phyloP scores from a whole-genome alignment of 1,140 invertebrate species.

The Meloidogyne hapla region DNA sequence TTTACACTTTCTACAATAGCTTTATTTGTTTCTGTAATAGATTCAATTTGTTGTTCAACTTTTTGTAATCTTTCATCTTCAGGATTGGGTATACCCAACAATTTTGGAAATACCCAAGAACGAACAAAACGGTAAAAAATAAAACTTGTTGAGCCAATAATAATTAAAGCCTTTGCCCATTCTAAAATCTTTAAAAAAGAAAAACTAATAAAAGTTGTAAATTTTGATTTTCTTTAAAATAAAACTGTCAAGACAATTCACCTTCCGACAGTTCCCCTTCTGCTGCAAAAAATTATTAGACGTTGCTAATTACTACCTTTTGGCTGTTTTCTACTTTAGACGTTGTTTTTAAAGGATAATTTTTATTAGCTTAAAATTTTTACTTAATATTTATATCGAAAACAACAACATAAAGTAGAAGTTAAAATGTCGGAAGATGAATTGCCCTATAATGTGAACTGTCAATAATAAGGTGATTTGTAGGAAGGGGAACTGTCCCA shows the following conservation, averaged over 20 bases:
- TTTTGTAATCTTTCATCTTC: conserved; percentile 35
- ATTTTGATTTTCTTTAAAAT: background rate
- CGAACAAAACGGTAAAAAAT: conserved; percentile 49
- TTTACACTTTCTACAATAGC: conserved; percentile 55
- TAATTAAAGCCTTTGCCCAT: conserved; percentile 39
- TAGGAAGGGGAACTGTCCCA: too few relatives aligned
- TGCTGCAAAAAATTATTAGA: too few relatives aligned
- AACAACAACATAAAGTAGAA: too few relatives aligned
- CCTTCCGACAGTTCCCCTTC: background rate
- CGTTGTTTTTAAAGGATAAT: too few relatives aligned
- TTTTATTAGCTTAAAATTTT: too few relatives aligned
- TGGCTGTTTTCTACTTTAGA: too few relatives aligned
- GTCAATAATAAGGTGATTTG: too few relatives aligned
- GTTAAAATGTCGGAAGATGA: too few relatives aligned
- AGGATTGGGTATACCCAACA: conserved; percentile 55
- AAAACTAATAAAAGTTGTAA: background rate
- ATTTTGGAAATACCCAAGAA: conserved; percentile 49
- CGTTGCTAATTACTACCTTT: too few relatives aligned
- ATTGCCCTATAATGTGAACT: too few relatives aligned
- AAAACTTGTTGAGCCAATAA: conserved; percentile 50
- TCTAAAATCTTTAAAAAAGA: conserved; percentile 14
- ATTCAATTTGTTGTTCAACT: conserved; percentile 36
- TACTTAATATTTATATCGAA: too few relatives aligned
- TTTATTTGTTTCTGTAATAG: conserved; percentile 42
- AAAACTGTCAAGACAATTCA: background rate